Evolutionary conservation across 2,113 vertebrate species (phyloP).

Genomic region (Meleagris gallopavo): DNA sequence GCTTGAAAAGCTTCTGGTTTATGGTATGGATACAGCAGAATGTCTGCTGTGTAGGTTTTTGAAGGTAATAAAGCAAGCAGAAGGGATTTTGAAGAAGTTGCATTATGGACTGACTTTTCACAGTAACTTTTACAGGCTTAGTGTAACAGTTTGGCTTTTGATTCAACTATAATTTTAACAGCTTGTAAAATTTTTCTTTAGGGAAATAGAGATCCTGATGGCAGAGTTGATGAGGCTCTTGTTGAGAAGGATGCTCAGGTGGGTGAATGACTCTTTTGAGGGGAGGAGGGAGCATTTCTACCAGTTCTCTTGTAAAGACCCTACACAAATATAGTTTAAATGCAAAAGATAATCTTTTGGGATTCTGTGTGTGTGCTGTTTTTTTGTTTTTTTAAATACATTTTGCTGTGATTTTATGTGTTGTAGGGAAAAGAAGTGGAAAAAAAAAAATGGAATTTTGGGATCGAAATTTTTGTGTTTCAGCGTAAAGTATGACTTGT

Average conservation of each 20-base stretch:
- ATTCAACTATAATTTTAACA: background rate
- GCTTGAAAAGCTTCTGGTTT: background rate
- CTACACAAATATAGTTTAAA: background rate
- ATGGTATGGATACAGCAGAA: background rate
- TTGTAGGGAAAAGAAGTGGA: background rate
- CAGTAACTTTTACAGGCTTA: background rate
- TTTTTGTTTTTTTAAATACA: background rate
- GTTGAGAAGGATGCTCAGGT: slow-evolving; percentile 96
- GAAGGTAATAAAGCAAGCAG: background rate
- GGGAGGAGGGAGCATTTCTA: background rate
- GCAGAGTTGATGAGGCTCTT: slow-evolving; percentile 76
- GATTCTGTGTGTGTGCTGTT: background rate
- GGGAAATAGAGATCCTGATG: slow-evolving; percentile 87
- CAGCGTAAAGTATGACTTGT: background rate
- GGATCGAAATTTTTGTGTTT: background rate
- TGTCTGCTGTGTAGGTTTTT: rapidly evolving
- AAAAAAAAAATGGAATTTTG: background rate
- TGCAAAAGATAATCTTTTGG: background rate
- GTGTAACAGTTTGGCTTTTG: background rate
- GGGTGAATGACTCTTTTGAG: slow-evolving; percentile 4
- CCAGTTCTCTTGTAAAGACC: background rate
- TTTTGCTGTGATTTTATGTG: background rate
- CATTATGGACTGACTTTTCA: background rate
- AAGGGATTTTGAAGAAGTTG: background rate
- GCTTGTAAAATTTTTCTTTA: slow-evolving; percentile 42